Conservation (phyloP, 2,113 vertebrate genomes). For the Indicator maculatus region DNA sequence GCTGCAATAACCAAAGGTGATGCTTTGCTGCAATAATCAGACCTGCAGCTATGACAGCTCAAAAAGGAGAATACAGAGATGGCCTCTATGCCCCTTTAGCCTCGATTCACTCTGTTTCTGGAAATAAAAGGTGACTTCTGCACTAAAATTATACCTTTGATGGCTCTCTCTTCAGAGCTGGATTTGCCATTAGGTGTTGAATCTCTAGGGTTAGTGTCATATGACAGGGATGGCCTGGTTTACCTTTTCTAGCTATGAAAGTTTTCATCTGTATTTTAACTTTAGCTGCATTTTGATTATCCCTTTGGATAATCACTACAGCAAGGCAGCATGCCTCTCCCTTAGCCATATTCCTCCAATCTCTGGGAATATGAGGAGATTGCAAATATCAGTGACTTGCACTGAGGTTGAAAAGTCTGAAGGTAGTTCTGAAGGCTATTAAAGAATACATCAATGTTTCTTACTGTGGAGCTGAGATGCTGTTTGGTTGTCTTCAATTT, state of each 20-base stretch:
- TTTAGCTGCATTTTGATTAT: not conserved
- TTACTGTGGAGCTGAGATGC: not conserved
- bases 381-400: not conserved
- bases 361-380: not conserved
- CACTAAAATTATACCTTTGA: conserved; percentile 31
- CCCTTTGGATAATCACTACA: not conserved
- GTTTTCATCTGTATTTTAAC: not conserved
- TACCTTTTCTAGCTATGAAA: not conserved
- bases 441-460: not conserved
- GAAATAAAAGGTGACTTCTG: not conserved
- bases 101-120: not conserved
- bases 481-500: not conserved
- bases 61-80: conserved; percentile 2
- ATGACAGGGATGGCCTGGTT: not conserved
- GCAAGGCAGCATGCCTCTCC: not conserved
- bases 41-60: not conserved
- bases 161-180: not conserved
- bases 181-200: not conserved
- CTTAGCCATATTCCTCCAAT: not conserved
- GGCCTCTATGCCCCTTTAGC: not conserved
- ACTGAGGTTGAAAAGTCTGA: not conserved
- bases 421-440: not conserved
- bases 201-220: not conserved
- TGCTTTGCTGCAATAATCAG: not conserved
- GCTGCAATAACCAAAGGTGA: not conserved